Conservation (phyloP, 23 tunicate genomes). For the Phallusia fumigata region DNA sequence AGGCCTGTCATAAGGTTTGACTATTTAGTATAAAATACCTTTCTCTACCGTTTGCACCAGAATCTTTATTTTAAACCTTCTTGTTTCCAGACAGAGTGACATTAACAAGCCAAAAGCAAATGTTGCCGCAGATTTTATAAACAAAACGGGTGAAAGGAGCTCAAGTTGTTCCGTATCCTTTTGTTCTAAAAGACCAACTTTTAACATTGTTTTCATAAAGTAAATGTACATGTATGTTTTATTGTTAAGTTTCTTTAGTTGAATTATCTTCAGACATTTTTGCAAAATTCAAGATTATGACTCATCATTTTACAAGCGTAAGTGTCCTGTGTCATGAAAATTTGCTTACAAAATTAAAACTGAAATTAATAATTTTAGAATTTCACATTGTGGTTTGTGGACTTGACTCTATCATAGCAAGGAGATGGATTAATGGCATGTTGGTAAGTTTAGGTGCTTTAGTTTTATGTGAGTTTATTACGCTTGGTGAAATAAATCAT, state of each 20-base stretch:
- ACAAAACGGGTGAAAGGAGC: conserved; percentile 75
- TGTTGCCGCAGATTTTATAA: conserved; percentile 87
- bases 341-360: background rate
- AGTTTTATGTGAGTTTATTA: too few species aligned
- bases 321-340: background rate
- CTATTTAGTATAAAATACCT: too few species aligned
- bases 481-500: too few species aligned
- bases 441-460: conserved; percentile 46
- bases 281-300: conserved; percentile 91
- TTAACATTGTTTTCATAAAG: background rate
- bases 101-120: conserved; percentile 78
- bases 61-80: background rate
- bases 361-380: conserved; percentile 9
- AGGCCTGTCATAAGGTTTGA: too few species aligned
- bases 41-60: too few species aligned
- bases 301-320: conserved; percentile 68
- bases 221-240: background rate
- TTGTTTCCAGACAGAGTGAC: conserved; percentile 55
- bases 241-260: background rate
- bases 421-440: conserved; percentile 98
- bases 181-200: background rate
- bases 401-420: conserved; percentile 79
- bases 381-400: conserved; percentile 89
- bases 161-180: conserved; percentile 69
- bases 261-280: conserved; percentile 28